Evolutionary conservation across 2,113 vertebrate genomes (phyloP).

Genomic region (Gymnobelideus leadbeateri): DNA sequence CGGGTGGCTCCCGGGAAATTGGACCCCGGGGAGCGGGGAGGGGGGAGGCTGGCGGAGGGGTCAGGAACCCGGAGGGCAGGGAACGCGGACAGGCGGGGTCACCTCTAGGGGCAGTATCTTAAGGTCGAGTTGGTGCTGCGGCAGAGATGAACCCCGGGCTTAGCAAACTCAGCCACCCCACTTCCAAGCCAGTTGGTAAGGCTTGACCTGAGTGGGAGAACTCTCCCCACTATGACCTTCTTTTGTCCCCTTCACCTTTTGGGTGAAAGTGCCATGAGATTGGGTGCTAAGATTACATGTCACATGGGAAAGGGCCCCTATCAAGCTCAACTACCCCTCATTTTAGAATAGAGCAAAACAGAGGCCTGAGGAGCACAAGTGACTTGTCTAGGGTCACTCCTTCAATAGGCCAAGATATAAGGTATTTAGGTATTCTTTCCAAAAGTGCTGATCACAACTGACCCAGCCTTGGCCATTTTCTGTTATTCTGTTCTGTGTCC

Average conservation of each 20-base stretch:
- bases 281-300: background rate
- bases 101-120: background rate
- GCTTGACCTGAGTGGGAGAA: background rate
- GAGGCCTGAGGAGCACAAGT: background rate
- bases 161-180: constrained; percentile 12
- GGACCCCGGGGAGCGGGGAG: constrained; percentile 35
- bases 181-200: background rate
- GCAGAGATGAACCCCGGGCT: background rate
- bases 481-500: background rate
- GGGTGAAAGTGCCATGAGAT: background rate
- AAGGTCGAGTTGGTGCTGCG: background rate
- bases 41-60: background rate
- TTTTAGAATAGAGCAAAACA: background rate
- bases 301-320: background rate
- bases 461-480: background rate
- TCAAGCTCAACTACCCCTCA: background rate
- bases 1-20: background rate
- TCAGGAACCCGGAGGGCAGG: no score
- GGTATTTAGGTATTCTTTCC: background rate
- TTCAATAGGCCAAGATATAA: background rate
- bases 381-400: background rate
- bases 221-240: background rate
- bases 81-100: background rate
- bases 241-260: background rate
- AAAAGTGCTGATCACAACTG: background rate